A percentile compares a stretch with the other conserved stretches of the same genome.
Evolutionary conservation across 2,888 invertebrate genomes (phyloP).

Genomic region (Chironomus riparius): DNA sequence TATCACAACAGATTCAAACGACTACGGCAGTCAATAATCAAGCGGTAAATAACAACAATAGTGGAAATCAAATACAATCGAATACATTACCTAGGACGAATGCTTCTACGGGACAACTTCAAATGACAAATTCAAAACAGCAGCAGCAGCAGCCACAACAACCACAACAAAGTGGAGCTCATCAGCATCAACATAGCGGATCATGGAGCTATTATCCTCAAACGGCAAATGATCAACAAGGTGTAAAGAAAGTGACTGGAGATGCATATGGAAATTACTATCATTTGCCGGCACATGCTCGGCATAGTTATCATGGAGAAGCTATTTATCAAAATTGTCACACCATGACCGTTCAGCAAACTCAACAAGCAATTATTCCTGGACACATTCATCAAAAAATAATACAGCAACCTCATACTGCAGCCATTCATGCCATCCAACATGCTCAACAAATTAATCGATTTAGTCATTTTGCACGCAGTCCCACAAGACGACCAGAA

Average conservation of each 20-base stretch:
- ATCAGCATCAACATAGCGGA: constrained; percentile 35
- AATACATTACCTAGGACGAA: constrained; percentile 46
- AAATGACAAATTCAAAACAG: constrained; percentile 34
- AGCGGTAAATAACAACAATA: constrained; percentile 29
- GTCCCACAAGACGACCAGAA: constrained; percentile 49
- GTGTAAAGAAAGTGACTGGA: constrained; percentile 30
- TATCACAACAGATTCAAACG: constrained; percentile 32
- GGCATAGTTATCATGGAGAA: constrained; percentile 40
- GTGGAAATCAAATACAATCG: constrained; percentile 31
- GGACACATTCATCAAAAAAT: constrained; percentile 29
- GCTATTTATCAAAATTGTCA: constrained; percentile 41
- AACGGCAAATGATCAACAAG: constrained; percentile 29
- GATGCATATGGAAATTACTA: constrained; percentile 35
- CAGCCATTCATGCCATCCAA: constrained; percentile 20
- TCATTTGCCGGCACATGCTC: constrained; percentile 38
- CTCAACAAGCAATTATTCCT: constrained; percentile 31
- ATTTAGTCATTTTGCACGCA: constrained; percentile 41
- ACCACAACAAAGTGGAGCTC: constrained; percentile 38
- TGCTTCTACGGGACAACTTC: constrained; percentile 32
- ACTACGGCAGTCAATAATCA: constrained; percentile 31
- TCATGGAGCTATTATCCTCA: constrained; percentile 30
- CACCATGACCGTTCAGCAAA: constrained; percentile 33
- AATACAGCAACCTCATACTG: neutral
- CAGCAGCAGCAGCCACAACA: constrained; percentile 37
- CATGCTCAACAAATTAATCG: constrained; percentile 25